Conservation (phyloP, 2,797 vertebrate species). For the Gobio occitaniae region DNA sequence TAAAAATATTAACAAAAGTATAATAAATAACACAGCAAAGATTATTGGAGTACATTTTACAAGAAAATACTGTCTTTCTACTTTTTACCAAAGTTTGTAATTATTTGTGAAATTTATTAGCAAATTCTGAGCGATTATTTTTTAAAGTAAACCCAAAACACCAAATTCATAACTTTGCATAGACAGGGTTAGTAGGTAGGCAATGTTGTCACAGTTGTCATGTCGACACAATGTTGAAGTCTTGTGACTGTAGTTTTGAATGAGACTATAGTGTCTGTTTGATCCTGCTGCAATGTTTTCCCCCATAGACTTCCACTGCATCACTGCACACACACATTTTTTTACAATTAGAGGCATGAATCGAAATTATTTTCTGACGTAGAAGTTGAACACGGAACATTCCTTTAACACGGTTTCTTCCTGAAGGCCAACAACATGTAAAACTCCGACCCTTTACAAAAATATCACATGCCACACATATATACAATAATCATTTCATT, state of each 20-base stretch:
- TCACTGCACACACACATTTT: neutral
- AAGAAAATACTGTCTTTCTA: neutral
- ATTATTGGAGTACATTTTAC: neutral
- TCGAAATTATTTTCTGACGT: neutral
- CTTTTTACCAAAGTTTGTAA: neutral
- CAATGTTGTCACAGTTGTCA: neutral
- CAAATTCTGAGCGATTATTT: no score
- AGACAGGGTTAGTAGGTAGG: neutral
- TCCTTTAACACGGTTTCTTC: constrained; percentile 25
- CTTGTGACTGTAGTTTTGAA: neutral
- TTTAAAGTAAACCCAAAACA: neutral
- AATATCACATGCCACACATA: constrained; percentile 51
- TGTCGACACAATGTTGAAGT: neutral
- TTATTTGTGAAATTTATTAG: neutral
- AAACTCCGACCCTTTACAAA: constrained; percentile 46
- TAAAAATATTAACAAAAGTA: neutral
- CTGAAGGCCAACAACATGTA: constrained; percentile 38
- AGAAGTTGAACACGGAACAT: constrained; percentile 14
- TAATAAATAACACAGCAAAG: neutral
- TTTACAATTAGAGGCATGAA: neutral
- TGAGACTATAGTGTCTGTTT: neutral
- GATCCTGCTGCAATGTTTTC: neutral
- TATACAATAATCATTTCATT: constrained; percentile 43
- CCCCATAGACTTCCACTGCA: constrained; percentile 12
- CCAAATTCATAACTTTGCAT: neutral